Conservation (phyloP, 2,113 vertebrate species). For the Dasyornis broadbenti region DNA sequence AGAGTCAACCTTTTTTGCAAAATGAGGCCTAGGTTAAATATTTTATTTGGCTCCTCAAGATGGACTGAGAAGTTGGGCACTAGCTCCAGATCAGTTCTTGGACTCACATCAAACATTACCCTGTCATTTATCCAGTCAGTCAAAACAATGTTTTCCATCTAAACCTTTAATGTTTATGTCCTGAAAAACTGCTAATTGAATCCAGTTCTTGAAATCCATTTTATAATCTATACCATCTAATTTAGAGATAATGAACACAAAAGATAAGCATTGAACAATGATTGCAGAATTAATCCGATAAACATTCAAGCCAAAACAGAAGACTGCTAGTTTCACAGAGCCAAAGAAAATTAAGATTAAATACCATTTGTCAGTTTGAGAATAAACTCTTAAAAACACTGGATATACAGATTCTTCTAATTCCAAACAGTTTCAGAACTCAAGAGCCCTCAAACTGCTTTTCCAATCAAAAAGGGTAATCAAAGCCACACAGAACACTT, state of each 20-base stretch:
- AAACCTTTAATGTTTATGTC: conserved; percentile 80
- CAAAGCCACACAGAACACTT: conserved; percentile 35
- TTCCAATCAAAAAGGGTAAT: conserved; percentile 61
- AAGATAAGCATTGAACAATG: conserved; percentile 23
- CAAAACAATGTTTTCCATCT: conserved; percentile 85
- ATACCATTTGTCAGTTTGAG: conserved; percentile 43
- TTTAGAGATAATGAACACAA: conserved; percentile 65
- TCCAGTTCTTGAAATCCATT: conserved; percentile 72
- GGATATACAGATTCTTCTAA: conserved; percentile 52
- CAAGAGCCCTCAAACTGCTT: conserved; percentile 53
- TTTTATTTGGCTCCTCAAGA: conserved; percentile 84
- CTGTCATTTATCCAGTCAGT: conserved; percentile 83
- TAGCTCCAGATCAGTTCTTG: conserved; percentile 79
- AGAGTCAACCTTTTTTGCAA: conserved; percentile 74
- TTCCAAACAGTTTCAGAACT: conserved; percentile 59
- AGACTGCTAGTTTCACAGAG: conserved; percentile 46
- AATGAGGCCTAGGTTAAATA: conserved; percentile 81
- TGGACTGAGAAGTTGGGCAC: conserved; percentile 74
- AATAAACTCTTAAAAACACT: conserved; percentile 41
- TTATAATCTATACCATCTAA: conserved; percentile 71
- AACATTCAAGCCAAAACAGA: conserved; percentile 59
- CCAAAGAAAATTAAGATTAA: conserved; percentile 52
- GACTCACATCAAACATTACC: conserved; percentile 80
- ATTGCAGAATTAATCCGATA: conserved; percentile 47
- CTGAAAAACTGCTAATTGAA: conserved; percentile 80